phyloP scores from a whole-genome alignment of 1,140 invertebrate species.

The Drosophila persimilis region DNA sequence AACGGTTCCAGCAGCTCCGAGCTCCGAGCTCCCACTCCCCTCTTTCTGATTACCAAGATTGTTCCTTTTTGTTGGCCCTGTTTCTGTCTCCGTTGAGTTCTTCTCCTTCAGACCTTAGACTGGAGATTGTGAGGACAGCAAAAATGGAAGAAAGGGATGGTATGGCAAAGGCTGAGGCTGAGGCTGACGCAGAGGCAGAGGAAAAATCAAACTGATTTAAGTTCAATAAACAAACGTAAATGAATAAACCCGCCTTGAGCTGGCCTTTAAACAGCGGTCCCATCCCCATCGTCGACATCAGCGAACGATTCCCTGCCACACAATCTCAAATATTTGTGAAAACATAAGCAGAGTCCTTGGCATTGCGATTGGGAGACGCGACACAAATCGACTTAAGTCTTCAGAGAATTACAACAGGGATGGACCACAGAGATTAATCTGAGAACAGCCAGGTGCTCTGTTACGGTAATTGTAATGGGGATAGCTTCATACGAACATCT shows the following conservation, averaged over 20 bases:
- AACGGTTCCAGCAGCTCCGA: conserved; percentile 4
- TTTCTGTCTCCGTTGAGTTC: conserved; percentile 20
- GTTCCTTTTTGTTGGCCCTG: conserved; percentile 10
- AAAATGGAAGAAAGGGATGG: no score
- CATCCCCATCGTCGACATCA: conserved; percentile 36
- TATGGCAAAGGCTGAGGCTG: background rate
- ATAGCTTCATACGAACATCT: no score
- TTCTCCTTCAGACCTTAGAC: conserved; percentile 37
- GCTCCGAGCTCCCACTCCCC: background rate
- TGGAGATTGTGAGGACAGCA: background rate
- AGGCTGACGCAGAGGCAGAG: background rate
- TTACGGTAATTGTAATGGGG: no score
- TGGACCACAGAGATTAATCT: conserved; percentile 53
- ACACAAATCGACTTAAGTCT: conserved; percentile 76
- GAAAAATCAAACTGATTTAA: conserved; percentile 80
- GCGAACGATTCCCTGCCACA: conserved; percentile 23
- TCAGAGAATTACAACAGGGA: conserved; percentile 58
- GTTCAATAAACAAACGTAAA: conserved; percentile 75
- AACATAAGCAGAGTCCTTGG: conserved; percentile 40
- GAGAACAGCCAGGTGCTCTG: background rate
- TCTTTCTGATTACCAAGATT: conserved; percentile 25
- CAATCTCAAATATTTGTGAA: conserved; percentile 75
- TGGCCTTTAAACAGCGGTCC: conserved; percentile 56
- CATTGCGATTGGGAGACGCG: conserved; percentile 21
- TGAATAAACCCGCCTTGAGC: conserved; percentile 31